Conservation (phyloP, 2,113 vertebrate genomes). For the Scartelaos histophorus region DNA sequence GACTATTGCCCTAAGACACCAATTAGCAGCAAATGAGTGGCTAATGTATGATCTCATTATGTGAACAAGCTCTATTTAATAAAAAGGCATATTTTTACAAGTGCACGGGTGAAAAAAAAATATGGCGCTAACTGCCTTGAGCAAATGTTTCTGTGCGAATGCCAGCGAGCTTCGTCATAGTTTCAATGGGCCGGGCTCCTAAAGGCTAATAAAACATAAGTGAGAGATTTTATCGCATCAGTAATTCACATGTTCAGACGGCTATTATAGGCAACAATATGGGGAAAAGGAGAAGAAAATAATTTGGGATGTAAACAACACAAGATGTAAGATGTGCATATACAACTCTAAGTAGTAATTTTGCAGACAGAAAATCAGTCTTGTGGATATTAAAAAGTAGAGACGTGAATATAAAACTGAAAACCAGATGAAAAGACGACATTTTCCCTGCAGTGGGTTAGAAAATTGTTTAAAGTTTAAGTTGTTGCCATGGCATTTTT, state of each 20-base stretch:
- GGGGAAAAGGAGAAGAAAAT: conserved; percentile 1
- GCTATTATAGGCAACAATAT: neutral
- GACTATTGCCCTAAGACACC: conserved; percentile 55
- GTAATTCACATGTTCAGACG: conserved; percentile 7
- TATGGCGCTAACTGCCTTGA: conserved; percentile 7
- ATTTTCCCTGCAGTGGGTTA: neutral
- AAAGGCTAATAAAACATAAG: conserved; percentile 29
- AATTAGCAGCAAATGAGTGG: conserved; percentile 56
- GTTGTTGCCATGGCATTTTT: too few species aligned
- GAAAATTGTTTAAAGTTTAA: neutral
- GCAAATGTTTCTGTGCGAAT: conserved; percentile 33
- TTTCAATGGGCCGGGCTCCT: conserved; percentile 2
- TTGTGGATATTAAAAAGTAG: neutral
- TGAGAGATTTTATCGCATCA: neutral
- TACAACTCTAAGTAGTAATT: conserved; percentile 9
- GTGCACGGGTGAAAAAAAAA: conserved; percentile 28
- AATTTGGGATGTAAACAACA: conserved; percentile 6
- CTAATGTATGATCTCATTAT: conserved; percentile 50
- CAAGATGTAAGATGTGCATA: neutral
- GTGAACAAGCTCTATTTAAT: conserved; percentile 49
- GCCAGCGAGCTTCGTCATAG: conserved; percentile 20
- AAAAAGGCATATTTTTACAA: conserved; percentile 28
- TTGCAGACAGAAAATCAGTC: neutral
- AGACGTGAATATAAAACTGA: neutral
- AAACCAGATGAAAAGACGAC: neutral